These are phyloP conservation scores for Alfaro cultratus DNA, from an alignment of 2,797 vertebrate species.

Conservation along the genomic window DNA sequence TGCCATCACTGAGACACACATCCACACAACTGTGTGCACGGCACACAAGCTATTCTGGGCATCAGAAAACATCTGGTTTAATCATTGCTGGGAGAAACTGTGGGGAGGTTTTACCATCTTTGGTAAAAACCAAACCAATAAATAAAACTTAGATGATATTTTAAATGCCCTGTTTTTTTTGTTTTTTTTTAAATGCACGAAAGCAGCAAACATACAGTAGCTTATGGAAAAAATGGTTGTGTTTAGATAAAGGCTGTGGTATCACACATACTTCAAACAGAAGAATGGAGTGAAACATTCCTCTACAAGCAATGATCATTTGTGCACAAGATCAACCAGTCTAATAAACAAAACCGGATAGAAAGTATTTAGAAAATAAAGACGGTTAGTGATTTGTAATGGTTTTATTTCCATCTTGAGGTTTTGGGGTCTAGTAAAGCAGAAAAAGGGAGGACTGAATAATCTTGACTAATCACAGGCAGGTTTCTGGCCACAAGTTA, in stretches of 20 bases:
- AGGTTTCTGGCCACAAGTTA: not conserved
- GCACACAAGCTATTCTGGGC: constrained; percentile 22
- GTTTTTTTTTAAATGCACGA: not conserved
- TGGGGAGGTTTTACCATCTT: constrained; percentile 22
- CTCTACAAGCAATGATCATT: constrained; percentile 34
- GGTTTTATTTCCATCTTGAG: constrained; percentile 9
- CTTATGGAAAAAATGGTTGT: not conserved
- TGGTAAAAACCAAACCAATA: constrained; percentile 27
- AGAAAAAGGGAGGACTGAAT: not conserved
- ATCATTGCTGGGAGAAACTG: constrained; percentile 22
- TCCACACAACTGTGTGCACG: constrained; percentile 11
- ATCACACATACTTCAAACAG: constrained; percentile 27
- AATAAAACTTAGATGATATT: constrained; percentile 10
- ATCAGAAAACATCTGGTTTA: constrained; percentile 50
- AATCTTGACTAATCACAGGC: not conserved
- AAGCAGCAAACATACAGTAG: constrained; percentile 1
- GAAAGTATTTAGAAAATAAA: not conserved
- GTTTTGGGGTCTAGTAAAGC: not conserved
- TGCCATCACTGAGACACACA: constrained; percentile 9
- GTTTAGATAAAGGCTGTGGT: constrained; percentile 21
- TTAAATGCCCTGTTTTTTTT: not conserved
- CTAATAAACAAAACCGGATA: constrained; percentile 8
- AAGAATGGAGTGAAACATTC: constrained; percentile 39
- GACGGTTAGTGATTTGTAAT: not conserved
- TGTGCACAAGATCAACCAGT: constrained; percentile 5